Base-by-base conservation (phyloP, 2,113 vertebrate genomes). In the Orthonyx spaldingii region DNA sequence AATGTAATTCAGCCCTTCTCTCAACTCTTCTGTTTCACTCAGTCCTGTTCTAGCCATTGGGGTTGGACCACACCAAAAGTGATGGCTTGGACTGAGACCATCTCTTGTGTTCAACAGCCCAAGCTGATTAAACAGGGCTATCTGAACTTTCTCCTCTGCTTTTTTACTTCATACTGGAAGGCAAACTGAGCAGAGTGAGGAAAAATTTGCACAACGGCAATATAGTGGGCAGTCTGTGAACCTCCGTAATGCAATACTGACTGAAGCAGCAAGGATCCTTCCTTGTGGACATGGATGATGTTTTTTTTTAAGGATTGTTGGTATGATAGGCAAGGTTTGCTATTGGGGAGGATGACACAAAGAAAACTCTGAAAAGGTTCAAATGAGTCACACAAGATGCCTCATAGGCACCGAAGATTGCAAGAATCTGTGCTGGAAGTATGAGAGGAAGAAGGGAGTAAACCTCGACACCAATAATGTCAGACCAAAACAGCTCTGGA, bases 91-190 rank as follows among this genome's bases (percentile, higher is more conserved):
- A 13, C 57, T 71, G 44, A 70, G 17, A 35, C 20, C 6, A 46
- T 41, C 15, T 80, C 18, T 47, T 47, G 23, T 20, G 8, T 49
- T 87, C 47, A 59, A 19, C 35, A 55, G 22, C 55, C 21, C 35
- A 17, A 35, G 30, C 6, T 46, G 35, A 69, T 46, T 32, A 41
- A 81, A 60, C 11, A 50, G 8, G 16, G 16, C 11, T 44, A 24
- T 37, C 4, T 35, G 27, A 35, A 41, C 17, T 37, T 75, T 27
- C 7, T 42, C 3, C 7, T 14, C 6, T 55, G 22, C 10, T 63
- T 72, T 84, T 55, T 13, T 49, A 5, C 14, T 64, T 50, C 30
- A 8, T 21, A n/a, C 2, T 0, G 0, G 28, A 17, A 84, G 14
- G 3, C 22, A 23, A 64, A n/a, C 11, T 64, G 20, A 46, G 30